Evolutionary conservation across 2,888 invertebrate genomes (phyloP).

Genomic region (Epiblema foenella): DNA sequence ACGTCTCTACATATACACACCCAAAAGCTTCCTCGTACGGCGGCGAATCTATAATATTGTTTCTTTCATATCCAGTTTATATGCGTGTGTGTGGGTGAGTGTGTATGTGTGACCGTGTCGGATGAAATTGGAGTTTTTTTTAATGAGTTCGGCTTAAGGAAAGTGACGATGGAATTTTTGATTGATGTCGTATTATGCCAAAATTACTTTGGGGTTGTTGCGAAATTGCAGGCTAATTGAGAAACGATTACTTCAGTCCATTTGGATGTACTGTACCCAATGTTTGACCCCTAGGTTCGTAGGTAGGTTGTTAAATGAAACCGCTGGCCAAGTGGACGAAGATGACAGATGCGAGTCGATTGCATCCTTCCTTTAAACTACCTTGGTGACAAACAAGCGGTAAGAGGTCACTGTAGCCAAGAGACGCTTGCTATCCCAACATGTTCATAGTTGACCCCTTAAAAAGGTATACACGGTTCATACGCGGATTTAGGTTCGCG

Average conservation of each 20-base stretch:
- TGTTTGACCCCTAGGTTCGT: no score
- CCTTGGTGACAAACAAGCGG: no score
- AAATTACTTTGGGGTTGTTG: conserved; percentile 8
- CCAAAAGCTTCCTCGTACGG: conserved; percentile 67
- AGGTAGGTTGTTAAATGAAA: no score
- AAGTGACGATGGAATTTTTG: conserved; percentile 27
- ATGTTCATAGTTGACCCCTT: no score
- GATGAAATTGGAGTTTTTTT: conserved; percentile 37
- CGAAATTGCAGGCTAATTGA: neutral
- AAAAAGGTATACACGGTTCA: no score
- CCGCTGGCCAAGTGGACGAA: no score
- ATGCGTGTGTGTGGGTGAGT: conserved; percentile 50
- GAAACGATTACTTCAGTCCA: neutral
- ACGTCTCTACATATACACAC: conserved; percentile 56
- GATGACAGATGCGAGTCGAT: no score
- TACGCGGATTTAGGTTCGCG: no score
- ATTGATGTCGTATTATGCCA: conserved; percentile 31
- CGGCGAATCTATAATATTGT: conserved; percentile 75
- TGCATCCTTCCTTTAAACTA: no score
- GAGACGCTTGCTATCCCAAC: no score
- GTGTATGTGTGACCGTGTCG: conserved; percentile 41
- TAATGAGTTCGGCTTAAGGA: conserved; percentile 29
- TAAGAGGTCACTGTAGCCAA: no score
- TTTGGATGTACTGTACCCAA: neutral
- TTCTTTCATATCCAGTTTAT: conserved; percentile 78